phyloP scores from a whole-genome alignment of 1,140 invertebrate genomes.

The Macrobrachium rosenbergii region DNA sequence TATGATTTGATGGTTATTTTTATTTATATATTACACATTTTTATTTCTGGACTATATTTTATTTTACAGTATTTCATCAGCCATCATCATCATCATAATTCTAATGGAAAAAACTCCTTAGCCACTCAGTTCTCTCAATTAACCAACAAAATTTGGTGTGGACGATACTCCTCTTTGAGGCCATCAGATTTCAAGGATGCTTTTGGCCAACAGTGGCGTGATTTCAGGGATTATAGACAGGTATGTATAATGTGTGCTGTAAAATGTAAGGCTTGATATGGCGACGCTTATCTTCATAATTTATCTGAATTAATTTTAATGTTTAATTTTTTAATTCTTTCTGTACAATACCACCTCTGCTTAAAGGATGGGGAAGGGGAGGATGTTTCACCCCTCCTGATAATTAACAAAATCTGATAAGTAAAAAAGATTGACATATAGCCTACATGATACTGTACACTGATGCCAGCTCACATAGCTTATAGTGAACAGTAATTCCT shows the following conservation, averaged over 20 bases:
- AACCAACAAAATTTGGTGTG: slow-evolving; percentile 78
- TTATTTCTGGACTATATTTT: not conserved
- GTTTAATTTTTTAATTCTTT: not conserved
- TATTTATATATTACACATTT: not conserved
- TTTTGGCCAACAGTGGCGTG: slow-evolving; percentile 76
- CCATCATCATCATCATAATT: slow-evolving; percentile 57
- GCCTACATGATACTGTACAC: no score
- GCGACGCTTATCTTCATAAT: not conserved
- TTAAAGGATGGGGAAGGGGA: no score
- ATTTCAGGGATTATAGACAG: slow-evolving; percentile 74
- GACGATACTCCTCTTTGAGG: slow-evolving; percentile 74
- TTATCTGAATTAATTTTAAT: not conserved
- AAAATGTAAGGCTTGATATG: not conserved
- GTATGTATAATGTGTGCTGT: slow-evolving; percentile 30
- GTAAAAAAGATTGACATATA: no score
- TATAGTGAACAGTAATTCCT: no score
- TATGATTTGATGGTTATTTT: not conserved
- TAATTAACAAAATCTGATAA: no score
- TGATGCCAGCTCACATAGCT: no score
- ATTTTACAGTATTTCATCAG: slow-evolving; percentile 64
- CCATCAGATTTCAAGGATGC: slow-evolving; percentile 77
- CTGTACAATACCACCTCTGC: no score
- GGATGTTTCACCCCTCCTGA: no score
- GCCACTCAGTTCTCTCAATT: slow-evolving; percentile 73
- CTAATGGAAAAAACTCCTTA: slow-evolving; percentile 53